Base-by-base conservation (phyloP, 2,888 invertebrate genomes). In the Thereva unica region DNA sequence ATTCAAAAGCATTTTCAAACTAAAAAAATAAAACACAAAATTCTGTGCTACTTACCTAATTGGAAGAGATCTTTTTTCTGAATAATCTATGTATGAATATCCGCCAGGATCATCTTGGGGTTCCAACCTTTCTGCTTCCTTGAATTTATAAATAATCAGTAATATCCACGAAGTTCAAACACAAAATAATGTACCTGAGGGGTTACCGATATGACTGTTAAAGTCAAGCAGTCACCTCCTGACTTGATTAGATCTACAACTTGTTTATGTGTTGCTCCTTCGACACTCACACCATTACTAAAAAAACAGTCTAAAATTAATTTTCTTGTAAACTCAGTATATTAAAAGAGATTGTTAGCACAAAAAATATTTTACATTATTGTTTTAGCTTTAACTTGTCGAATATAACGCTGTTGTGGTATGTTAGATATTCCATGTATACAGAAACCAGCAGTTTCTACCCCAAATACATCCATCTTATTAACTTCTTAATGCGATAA, bases 161-260 rank as follows among this genome's bases (percentile, higher is more conserved):
- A 56, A 56, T 34, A 44, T 37, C 4, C n/a, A 9, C n/a, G 9
- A 59, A 59, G 38, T 59, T 10, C n/a, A 12, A 38, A 35, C 4
- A 55, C 12, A 53, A 61, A 38, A 55, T 37, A 67, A 73, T 73
- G 82, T 81, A 93, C 94, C 85, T 94, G 91, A 72, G 90, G 92
- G 72, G 95, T 94, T 68, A 97, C 96, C 70, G 97, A 97, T 76
- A 97, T 95, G 71, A 97, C 98, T 68, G 97, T 96, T 66, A 99
- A 86, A 35, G 94, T 95, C 71, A 99, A 86, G 71, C 93, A 93
- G 82, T 99, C 98, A 12, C 98, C 98, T 3, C 99, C 98, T 9
- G 97, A 97, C 82, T 98, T 98, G 76, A 99, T 99, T 74, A 98
- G 86, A 83, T 99, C 99, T 52, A 99, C 99, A 70, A 99, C 99